Conservation (phyloP, 2,797 vertebrate species). For the Heteromormyrus szaboi region DNA sequence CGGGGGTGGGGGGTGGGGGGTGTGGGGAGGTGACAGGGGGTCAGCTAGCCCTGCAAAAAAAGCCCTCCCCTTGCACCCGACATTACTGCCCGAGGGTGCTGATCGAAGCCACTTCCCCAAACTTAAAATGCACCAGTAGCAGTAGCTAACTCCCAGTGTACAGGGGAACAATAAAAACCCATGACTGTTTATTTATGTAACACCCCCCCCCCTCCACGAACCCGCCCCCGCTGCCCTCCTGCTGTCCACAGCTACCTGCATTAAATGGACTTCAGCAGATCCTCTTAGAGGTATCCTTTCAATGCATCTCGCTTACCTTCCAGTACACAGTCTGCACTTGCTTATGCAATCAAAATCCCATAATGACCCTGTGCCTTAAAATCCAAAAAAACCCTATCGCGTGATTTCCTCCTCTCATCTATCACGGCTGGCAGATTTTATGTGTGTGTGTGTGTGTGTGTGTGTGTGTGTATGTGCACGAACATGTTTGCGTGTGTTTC, state of each 20-base stretch:
- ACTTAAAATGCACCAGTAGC: constrained; percentile 18
- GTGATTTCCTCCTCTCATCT: constrained; percentile 4
- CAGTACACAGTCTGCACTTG: not conserved
- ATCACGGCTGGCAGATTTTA: not conserved
- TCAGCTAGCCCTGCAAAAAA: not conserved
- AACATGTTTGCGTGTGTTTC: not conserved
- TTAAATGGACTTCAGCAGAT: constrained; percentile 6
- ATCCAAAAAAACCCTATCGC: not conserved
- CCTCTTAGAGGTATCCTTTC: constrained; percentile 13
- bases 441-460: not conserved
- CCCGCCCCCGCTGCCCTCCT: not conserved
- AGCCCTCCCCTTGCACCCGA: not conserved
- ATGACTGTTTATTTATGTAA: constrained; percentile 12
- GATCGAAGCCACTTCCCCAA: constrained; percentile 3
- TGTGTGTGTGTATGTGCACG: not conserved
- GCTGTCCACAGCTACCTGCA: constrained; percentile 2
- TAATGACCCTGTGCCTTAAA: constrained; percentile 2
- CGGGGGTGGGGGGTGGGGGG: not conserved
- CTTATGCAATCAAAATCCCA: constrained; percentile 5
- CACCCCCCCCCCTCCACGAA: not conserved
- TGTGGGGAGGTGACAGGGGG: not conserved
- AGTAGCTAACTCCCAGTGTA: constrained; percentile 12
- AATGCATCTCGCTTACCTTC: constrained; percentile 10
- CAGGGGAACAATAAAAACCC: constrained; percentile 12
- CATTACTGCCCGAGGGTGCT: not conserved